Conservation (phyloP, 2,888 invertebrate species). For the Heliconius erato region DNA sequence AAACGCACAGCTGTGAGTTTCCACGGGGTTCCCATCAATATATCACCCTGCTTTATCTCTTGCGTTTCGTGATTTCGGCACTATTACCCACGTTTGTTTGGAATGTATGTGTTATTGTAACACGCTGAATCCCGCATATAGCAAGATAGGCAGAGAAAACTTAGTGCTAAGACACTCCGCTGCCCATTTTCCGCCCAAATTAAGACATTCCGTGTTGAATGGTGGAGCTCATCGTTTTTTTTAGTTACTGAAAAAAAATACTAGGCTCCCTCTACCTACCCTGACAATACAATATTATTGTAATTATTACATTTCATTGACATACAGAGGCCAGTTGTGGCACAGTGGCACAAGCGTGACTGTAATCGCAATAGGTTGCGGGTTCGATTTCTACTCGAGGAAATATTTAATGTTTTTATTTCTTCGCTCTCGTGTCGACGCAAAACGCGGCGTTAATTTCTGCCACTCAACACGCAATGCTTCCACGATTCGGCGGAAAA, state of each 20-base stretch:
- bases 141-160: neutral
- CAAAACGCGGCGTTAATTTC: too few relatives aligned
- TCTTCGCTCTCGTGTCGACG: too few relatives aligned
- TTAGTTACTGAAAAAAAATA: neutral
- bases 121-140: neutral
- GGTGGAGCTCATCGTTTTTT: neutral
- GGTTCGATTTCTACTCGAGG: too few relatives aligned
- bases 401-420: too few relatives aligned
- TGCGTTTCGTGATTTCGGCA: constrained; percentile 33
- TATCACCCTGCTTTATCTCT: constrained; percentile 42
- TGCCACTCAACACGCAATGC: too few relatives aligned
- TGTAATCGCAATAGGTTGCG: too few relatives aligned
- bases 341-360: too few relatives aligned
- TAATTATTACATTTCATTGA: too few relatives aligned
- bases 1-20: constrained; percentile 38
- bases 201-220: neutral
- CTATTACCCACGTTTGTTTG: constrained; percentile 5
- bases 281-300: neutral
- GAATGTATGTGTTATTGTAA: neutral
- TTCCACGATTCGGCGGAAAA: too few relatives aligned
- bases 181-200: neutral
- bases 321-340: too few relatives aligned
- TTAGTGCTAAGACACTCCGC: neutral
- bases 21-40: constrained; percentile 43
- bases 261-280: neutral